Percentiles rank a stretch among this genome's conserved stretches.
Evolutionary conservation across 2,888 invertebrate genomes (phyloP).

Genomic region (Emmelina monodactyla): DNA sequence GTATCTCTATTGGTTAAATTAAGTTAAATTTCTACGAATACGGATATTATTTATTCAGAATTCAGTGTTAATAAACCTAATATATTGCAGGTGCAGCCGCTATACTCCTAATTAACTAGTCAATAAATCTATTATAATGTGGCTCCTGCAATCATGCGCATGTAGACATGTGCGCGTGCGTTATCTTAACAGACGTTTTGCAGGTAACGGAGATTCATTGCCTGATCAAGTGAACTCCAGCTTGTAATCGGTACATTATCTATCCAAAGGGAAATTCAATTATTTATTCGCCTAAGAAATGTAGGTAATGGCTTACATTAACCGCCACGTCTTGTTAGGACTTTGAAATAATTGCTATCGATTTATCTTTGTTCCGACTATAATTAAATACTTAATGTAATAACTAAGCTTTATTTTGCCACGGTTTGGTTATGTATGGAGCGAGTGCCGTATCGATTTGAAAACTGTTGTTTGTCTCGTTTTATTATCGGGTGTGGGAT

Average conservation of each 20-base stretch:
- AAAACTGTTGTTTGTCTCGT: not conserved
- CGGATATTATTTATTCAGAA: slow-evolving; percentile 9
- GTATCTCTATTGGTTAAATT: no score
- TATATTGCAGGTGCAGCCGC: slow-evolving; percentile 22
- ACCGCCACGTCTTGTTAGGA: slow-evolving; percentile 44
- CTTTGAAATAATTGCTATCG: slow-evolving; percentile 52
- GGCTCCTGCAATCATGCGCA: slow-evolving; percentile 62
- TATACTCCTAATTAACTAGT: slow-evolving; percentile 7
- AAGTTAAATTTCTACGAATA: no score
- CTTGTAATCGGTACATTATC: slow-evolving; percentile 64
- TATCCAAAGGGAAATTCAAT: slow-evolving; percentile 61
- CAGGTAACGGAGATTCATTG: slow-evolving; percentile 51
- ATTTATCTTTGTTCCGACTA: slow-evolving; percentile 45
- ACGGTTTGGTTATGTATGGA: no score
- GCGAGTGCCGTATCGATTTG: slow-evolving; percentile 22
- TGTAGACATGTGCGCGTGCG: slow-evolving; percentile 55
- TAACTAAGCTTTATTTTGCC: slow-evolving; percentile 31
- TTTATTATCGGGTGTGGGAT: not conserved
- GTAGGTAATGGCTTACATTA: no score
- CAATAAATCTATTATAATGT: slow-evolving; percentile 56
- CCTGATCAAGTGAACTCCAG: slow-evolving; percentile 52
- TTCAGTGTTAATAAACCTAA: slow-evolving; percentile 18
- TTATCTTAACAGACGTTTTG: slow-evolving; percentile 49
- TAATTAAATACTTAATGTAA: slow-evolving; percentile 60
- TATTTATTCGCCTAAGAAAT: slow-evolving; percentile 43